A percentile compares a stretch with the other conserved stretches of the same genome.
Conservation (phyloP, 2,113 vertebrate genomes). For the Mesembrinibis cayennensis region DNA sequence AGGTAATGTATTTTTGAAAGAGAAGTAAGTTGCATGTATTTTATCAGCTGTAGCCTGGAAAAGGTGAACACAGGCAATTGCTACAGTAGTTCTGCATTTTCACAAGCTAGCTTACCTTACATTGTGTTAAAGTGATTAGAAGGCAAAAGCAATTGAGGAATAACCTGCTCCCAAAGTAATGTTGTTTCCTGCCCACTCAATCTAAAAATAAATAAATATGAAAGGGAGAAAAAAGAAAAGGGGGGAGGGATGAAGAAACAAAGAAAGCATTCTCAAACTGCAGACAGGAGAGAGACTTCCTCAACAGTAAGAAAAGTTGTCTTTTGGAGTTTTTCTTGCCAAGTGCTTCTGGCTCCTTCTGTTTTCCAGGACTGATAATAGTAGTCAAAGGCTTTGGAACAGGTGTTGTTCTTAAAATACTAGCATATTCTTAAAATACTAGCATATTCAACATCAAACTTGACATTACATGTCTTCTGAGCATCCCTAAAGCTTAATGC, state of each 20-base stretch:
- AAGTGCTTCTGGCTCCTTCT: neutral
- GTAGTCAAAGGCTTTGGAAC: conserved; percentile 13
- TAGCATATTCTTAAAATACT: neutral
- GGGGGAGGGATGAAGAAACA: neutral
- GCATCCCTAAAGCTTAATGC: neutral
- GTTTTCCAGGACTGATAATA: neutral
- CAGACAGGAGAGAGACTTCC: neutral
- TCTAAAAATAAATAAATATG: neutral
- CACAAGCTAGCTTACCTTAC: neutral
- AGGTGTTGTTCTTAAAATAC: conserved; percentile 35
- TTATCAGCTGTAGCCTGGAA: neutral
- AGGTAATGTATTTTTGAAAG: neutral
- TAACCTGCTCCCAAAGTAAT: neutral
- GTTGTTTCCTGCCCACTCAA: neutral
- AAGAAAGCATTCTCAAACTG: neutral
- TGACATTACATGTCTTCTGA: neutral
- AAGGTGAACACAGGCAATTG: neutral
- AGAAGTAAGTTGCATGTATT: neutral
- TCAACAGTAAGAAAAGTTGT: neutral
- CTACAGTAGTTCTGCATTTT: neutral
- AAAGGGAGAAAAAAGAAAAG: neutral
- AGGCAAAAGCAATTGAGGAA: neutral
- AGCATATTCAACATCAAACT: neutral
- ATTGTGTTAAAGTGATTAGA: neutral
- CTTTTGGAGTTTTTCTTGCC: neutral